Evolutionary conservation across 2,113 vertebrate genomes (phyloP), one percentile per base, ranked within the genome.

Genomic region (Notiomystis cincta): DNA sequence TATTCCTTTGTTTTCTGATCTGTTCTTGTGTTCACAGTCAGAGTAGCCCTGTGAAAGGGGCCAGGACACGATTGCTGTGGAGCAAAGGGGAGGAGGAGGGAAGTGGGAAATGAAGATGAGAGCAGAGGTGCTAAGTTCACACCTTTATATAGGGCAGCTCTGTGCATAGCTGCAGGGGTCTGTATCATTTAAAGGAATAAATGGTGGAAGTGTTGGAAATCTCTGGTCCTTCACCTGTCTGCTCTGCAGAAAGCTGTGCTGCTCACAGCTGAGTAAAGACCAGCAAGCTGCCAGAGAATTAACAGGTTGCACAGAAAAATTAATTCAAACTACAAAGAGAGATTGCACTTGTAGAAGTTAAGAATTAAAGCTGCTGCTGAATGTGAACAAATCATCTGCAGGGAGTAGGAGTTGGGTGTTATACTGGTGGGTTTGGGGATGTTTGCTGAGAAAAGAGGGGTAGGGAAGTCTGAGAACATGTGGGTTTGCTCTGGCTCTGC

Each of bases 101-200:
- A 93, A 81, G 79, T 83, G 93, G 88, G 93, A 90, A 96, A 96
- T 56, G 82, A 81, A 94, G 93, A 96, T 95, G 88, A 95, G 69
- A 96, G 86, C 72, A 76, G 86, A 92, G 96, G 95, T 96, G 94
- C 93, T 84, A 93, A 95, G 93, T 96, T 97, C 96, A 97, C 92
- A 93, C 95, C 86, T 97, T 93, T 95, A 95, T 95, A 33, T 93
- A 94, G 95, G 93, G 82, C 92, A 96, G 90, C 95, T 95, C 69
- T 81, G 69, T 87, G 69, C 82, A 72, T 45, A 92, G 89, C 90
- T 65, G 88, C 94, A 76, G 93, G 95, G 80, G 86, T 71, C 83
- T 65, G 57, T 62, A 64, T 87, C 65, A 35, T 71, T 94, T 90
- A 75, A 82, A 75, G 54, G 85, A 86, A 78, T 64, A 83, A 77